Evolutionary conservation across 92 coral and sea anemone species (phyloP).

Genomic region (Ricordea florida): DNA sequence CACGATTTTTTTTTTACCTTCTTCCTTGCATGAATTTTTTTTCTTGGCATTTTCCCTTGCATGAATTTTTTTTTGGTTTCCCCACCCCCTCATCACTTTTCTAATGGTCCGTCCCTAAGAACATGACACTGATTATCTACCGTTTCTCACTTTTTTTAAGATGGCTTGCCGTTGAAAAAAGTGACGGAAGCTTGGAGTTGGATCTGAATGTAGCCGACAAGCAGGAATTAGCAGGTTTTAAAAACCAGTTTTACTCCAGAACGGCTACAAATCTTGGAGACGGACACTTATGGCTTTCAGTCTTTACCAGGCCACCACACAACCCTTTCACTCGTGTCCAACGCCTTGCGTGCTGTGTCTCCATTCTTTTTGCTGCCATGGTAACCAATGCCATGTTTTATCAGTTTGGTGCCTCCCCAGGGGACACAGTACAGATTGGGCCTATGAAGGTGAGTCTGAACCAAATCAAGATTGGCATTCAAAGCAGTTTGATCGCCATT

Average conservation of each 20-base stretch:
- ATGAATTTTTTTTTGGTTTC: no score
- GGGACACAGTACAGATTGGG: constrained; percentile 77
- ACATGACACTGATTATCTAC: background rate
- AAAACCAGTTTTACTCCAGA: constrained; percentile 71
- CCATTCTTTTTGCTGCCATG: constrained; percentile 85
- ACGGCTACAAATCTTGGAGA: constrained; percentile 80
- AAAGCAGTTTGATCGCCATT: constrained; percentile 86
- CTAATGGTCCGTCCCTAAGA: no score
- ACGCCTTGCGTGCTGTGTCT: constrained; percentile 78
- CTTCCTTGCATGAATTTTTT: no score
- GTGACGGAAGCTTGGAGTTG: constrained; percentile 68
- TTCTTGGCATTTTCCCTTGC: no score
- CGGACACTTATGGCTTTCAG: constrained; percentile 82
- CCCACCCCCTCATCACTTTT: no score
- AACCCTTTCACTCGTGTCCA: constrained; percentile 87
- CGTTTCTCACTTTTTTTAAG: background rate
- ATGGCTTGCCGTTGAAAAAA: constrained; percentile 87
- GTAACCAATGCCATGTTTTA: constrained; percentile 93
- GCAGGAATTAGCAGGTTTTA: constrained; percentile 77
- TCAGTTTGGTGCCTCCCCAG: constrained; percentile 78
- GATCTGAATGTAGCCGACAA: constrained; percentile 69
- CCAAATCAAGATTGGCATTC: constrained; percentile 90
- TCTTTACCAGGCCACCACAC: constrained; percentile 84
- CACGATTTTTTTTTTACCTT: no score
- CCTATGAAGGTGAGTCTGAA: constrained; percentile 81